Evolutionary conservation across 2,113 vertebrate genomes (phyloP), one percentile per base, ranked within the genome.

Genomic region (Thymallus thymallus): DNA sequence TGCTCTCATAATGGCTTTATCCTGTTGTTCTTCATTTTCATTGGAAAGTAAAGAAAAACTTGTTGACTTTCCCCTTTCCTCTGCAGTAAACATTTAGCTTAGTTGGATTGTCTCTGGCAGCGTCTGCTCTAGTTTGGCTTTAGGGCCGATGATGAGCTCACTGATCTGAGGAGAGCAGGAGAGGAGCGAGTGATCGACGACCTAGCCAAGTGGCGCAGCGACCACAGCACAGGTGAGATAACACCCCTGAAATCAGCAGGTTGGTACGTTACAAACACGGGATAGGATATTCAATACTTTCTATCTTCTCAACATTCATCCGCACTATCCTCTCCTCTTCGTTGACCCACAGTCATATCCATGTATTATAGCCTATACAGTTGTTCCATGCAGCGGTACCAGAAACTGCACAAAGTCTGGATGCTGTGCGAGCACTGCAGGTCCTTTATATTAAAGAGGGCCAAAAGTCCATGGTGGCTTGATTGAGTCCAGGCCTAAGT

Each of bases 401-500:
- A 41, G 10, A 41, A 41, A 41, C 35, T 41, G 35, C 35, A 41
- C 35, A 80, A 81, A 60, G 78, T 80, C 74, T 82, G 64, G 29
- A 73, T 65, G 71, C 12, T n/a, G 45, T 74, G 71, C 70, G 65
- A 74, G 30, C 29, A 79, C 68, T 66, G 76, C 77, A 79, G 76
- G 79, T 79, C 41, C 41, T 84, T 78, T 48, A 68, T 79, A 78
- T 73, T 73, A 80, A 76, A 73, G 70, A 58, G 71, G 79, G 71
- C 46, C 79, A 80, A 85, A 79, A 83, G 83, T 81, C 81, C 82
- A 85, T 22, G 20, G 51, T 69, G 16, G 56, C 72, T 69, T 88
- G 86, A 88, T 89, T 84, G 73, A 87, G 72, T 81, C 82, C 86
- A 91, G 88, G 73, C 81, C 64, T 46, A 6, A 71, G 71, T 85